Conservation (phyloP, 2,797 vertebrate genomes). For the Gallirallus australis region DNA sequence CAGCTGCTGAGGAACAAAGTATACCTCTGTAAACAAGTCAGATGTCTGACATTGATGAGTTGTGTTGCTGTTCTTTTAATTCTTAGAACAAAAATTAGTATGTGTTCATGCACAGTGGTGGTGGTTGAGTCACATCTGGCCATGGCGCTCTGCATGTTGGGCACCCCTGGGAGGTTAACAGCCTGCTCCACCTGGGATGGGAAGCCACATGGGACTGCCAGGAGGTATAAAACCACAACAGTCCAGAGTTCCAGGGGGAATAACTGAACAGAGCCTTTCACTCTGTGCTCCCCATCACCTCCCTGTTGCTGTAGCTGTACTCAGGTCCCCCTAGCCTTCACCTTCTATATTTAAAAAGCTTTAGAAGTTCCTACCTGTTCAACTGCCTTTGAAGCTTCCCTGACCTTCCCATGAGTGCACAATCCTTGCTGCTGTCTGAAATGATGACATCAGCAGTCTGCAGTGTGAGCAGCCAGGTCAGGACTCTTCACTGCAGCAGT, state of each 20-base stretch:
- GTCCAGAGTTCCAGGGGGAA: background rate
- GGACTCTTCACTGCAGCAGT: background rate
- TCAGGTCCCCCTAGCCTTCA: fast-evolving
- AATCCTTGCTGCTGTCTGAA: background rate
- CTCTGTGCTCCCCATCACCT: background rate
- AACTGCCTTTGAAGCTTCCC: background rate
- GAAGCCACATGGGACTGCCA: background rate
- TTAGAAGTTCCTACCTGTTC: background rate
- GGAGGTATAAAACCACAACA: background rate
- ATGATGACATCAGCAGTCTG: background rate
- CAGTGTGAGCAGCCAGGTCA: background rate
- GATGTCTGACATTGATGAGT: background rate
- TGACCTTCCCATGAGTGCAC: background rate
- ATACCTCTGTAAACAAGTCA: background rate
- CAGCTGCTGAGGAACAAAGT: background rate
- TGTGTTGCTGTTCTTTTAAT: background rate
- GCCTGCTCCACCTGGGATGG: background rate
- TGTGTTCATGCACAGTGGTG: background rate
- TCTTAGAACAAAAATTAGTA: background rate
- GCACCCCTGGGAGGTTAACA: background rate
- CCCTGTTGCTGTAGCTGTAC: background rate
- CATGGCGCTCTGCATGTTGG: background rate
- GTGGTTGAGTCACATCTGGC: background rate
- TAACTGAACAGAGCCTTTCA: background rate
- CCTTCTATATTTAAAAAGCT: background rate